Base-by-base conservation (phyloP, 1,140 invertebrate species). In the Pentalonia nigronervosa region DNA sequence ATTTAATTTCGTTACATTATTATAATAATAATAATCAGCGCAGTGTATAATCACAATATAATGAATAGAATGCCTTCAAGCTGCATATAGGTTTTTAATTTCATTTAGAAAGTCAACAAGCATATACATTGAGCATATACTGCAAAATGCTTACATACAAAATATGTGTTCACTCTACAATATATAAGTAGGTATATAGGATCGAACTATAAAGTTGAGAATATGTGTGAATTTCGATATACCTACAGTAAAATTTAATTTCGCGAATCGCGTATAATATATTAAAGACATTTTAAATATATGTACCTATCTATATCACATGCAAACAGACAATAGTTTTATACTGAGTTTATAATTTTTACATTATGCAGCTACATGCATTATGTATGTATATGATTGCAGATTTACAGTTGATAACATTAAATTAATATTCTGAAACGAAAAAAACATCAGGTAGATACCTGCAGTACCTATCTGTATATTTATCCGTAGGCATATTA, bases 31-130 rank as follows among this genome's bases (percentile, higher is more conserved):
- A 60, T 60, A 14, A 90, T 60, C 56, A 41, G 53, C 2, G 7
- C 21, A 41, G 21, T 88, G n/a, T 60, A 60, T 90, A 90, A 67
- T 90, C 34, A 60, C 21, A 36, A 56, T 90, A 67, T 90, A 67
- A 90, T 90, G 89, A 67, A 90, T n/a, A 67, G 89, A 90, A 67
- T 90, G 89, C 89, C 89, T 90, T 90, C 89, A 41, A 67, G 89
- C 36, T 45, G 25, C 25, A 45, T n/a, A 20, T 60, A 20, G 89
- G 36, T 67, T 90, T 90, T 90, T 25, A 90, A 90, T 90, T 90
- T 90, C 56, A 41, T 67, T 90, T 90, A 90, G 89, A 90, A 90
- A 90, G 89, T 90, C 23, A 30, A 20, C 36, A 60, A 90, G 56
- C 56, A 56, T 89, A 53, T 53, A 53, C 20, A 53, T 7, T 1